phyloP scores from a whole-genome alignment of 2,888 invertebrate species.

The Oscheius sp. region DNA sequence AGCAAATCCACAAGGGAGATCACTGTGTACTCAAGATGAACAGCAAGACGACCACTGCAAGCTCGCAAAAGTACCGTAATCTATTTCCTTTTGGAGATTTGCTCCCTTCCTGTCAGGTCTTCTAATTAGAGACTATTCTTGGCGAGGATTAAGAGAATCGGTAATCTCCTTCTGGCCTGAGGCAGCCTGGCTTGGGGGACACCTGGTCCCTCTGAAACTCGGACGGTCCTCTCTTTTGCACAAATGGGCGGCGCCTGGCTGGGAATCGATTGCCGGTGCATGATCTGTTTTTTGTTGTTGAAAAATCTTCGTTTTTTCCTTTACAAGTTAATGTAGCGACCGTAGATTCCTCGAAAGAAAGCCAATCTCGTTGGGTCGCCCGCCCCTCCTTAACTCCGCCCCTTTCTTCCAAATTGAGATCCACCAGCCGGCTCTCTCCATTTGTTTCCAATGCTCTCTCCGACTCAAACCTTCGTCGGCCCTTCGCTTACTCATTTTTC shows the following conservation, averaged over 20 bases:
- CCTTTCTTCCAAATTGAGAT: neutral
- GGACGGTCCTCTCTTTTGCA: too few species aligned
- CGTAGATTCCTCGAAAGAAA: neutral
- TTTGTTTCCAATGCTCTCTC: neutral
- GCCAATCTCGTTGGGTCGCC: neutral
- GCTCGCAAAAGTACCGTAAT: neutral
- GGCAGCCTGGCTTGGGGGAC: too few species aligned
- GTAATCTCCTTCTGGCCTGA: too few species aligned
- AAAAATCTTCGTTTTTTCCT: too few species aligned
- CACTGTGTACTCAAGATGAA: constrained; percentile 6
- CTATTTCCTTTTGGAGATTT: neutral
- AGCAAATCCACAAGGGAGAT: constrained; percentile 14
- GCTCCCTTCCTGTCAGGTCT: too few species aligned
- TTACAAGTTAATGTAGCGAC: neutral
- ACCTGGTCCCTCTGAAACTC: too few species aligned
- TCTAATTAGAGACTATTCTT: neutral
- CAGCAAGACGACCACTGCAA: neutral
- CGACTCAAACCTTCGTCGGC: neutral
- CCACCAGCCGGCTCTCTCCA: neutral
- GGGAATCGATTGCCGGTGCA: too few species aligned
- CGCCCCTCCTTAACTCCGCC: constrained; percentile 17
- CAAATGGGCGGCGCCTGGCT: too few species aligned
- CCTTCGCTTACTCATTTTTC: too few species aligned
- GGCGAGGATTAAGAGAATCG: too few species aligned
- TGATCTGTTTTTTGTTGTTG: too few species aligned